Conservation (phyloP, 53 echinoderm and acorn worm species). For the Holothuria scabra region DNA sequence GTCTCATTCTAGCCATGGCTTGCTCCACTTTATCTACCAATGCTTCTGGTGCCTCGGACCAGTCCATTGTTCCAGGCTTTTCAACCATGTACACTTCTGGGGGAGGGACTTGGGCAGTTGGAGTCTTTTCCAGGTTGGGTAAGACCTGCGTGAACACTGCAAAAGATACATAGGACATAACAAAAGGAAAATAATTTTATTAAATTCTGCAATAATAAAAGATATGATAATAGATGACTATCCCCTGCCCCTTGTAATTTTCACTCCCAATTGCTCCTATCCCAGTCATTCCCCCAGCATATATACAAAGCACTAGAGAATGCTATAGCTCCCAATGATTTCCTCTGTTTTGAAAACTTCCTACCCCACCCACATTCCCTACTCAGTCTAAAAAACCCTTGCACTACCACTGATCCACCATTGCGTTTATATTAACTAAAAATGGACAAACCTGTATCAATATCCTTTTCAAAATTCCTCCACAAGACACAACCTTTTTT, state of each 20-base stretch:
- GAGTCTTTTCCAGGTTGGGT: slow-evolving; percentile 93
- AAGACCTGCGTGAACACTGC: slow-evolving; percentile 97
- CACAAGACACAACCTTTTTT: slow-evolving; percentile 81
- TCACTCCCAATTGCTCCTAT: too few relatives aligned
- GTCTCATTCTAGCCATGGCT: slow-evolving; percentile 86
- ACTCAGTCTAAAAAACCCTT: too few relatives aligned
- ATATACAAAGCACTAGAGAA: too few relatives aligned
- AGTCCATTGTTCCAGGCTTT: slow-evolving; percentile 91
- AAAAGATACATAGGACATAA: background rate
- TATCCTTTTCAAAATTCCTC: slow-evolving; percentile 94
- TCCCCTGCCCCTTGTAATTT: too few relatives aligned
- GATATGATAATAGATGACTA: background rate
- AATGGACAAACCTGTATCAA: slow-evolving; percentile 83
- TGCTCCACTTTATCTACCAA: slow-evolving; percentile 39
- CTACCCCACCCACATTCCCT: too few relatives aligned
- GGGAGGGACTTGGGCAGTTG: slow-evolving; percentile 76
- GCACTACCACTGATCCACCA: too few relatives aligned
- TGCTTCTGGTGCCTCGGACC: slow-evolving; percentile 58
- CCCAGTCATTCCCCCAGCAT: too few relatives aligned
- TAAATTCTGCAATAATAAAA: too few relatives aligned
- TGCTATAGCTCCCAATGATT: too few relatives aligned
- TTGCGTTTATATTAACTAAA: too few relatives aligned
- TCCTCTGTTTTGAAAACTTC: too few relatives aligned
- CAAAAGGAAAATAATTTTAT: background rate
- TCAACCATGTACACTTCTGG: slow-evolving; percentile 74